phyloP scores from a whole-genome alignment of 2,888 invertebrate species.

The Lumbricus terrestris region DNA sequence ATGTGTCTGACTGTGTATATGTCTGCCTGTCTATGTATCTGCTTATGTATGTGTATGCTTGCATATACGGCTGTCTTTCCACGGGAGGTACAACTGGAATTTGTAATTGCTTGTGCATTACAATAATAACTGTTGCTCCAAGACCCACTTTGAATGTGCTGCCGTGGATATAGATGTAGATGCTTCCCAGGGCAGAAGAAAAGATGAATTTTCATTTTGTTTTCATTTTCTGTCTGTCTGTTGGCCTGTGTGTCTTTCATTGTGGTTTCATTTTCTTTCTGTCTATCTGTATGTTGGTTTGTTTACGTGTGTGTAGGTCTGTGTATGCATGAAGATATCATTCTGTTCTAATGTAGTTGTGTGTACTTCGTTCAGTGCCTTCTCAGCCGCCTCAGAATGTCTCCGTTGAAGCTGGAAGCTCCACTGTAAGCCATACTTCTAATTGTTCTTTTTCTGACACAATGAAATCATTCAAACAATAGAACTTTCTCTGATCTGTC shows the following conservation, averaged over 20 bases:
- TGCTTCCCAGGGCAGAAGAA: background rate
- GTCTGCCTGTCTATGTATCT: too few species aligned
- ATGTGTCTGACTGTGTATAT: too few species aligned
- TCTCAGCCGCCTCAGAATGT: slow-evolving; percentile 84
- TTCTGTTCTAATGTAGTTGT: background rate
- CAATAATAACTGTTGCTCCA: background rate
- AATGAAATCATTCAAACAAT: background rate
- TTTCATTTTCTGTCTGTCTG: background rate
- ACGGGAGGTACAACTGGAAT: background rate
- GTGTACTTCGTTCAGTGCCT: slow-evolving; percentile 64
- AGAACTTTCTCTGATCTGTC: background rate
- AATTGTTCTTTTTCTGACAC: background rate
- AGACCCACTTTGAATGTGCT: background rate
- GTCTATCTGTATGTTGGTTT: background rate
- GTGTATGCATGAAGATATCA: background rate
- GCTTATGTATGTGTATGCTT: too few species aligned
- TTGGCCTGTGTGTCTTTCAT: background rate
- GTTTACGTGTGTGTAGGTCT: background rate
- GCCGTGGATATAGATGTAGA: background rate
- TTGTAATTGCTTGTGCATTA: background rate
- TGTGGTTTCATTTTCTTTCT: background rate
- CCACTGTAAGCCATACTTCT: slow-evolving; percentile 67
- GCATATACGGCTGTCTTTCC: background rate
- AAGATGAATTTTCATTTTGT: background rate
- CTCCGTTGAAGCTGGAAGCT: slow-evolving; percentile 77